Conservation (phyloP, 2,888 invertebrate species). For the Raillietiella orientalis region DNA sequence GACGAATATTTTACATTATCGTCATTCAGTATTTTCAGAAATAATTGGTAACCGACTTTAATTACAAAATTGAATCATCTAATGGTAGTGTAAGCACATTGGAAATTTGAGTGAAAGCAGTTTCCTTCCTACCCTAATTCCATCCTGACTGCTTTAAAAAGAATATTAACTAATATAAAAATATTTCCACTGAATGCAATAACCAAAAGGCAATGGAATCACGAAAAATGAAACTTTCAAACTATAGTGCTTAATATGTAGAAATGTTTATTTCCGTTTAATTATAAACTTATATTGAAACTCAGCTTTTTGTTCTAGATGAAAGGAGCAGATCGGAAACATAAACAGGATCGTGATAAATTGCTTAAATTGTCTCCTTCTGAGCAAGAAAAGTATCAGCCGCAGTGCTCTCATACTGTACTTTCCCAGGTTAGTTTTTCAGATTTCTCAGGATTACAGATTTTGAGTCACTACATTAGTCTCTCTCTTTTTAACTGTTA, state of each 20-base stretch:
- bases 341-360: conserved; percentile 84
- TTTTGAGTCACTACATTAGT: conserved; percentile 4
- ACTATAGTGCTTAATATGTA: conserved; percentile 3
- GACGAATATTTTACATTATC: no score
- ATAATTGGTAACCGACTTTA: no score
- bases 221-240: not conserved
- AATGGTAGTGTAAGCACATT: no score
- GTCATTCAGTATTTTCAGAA: no score
- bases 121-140: no score
- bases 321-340: conserved; percentile 85
- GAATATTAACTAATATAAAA: no score
- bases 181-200: no score
- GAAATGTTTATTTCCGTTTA: conserved; percentile 5
- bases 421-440: conserved; percentile 37
- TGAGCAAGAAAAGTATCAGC: conserved; percentile 74
- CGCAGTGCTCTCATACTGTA: conserved; percentile 80
- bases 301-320: conserved; percentile 27
- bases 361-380: conserved; percentile 46
- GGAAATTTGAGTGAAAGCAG: no score
- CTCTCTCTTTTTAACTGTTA: no score
- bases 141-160: no score
- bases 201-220: no score
- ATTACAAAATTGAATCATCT: no score
- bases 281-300: conserved; percentile 3
- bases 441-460: not conserved